These are phyloP conservation scores for Fistularia commersonii DNA, from an alignment of 2,797 vertebrate genomes.

Conservation along the genomic window DNA sequence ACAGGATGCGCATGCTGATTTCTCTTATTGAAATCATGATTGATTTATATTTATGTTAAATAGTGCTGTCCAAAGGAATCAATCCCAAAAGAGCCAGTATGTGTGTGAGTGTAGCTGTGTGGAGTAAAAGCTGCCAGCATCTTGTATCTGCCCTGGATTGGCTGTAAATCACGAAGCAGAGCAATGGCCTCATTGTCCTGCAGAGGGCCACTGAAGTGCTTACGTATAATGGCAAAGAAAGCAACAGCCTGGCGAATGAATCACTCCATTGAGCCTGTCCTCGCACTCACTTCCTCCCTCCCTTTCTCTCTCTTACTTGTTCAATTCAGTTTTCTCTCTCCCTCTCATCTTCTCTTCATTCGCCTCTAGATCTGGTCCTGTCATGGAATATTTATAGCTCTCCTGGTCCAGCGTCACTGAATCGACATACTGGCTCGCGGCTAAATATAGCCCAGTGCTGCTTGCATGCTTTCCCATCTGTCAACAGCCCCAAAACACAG, in stretches of 20 bases:
- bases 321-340: slow-evolving; percentile 44
- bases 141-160: slow-evolving; percentile 61
- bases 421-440: slow-evolving; percentile 70
- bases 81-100: slow-evolving; percentile 37
- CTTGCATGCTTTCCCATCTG: slow-evolving; percentile 72
- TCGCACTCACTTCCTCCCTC: slow-evolving; percentile 55
- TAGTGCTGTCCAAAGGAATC: slow-evolving; percentile 33
- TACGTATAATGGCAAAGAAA: slow-evolving; percentile 68
- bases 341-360: slow-evolving; percentile 48
- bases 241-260: slow-evolving; percentile 69
- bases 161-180: slow-evolving; percentile 64
- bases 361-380: slow-evolving; percentile 67
- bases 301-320: slow-evolving; percentile 39
- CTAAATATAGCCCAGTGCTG: slow-evolving; percentile 74
- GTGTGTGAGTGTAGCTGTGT: slow-evolving; percentile 33
- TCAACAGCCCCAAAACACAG: slow-evolving; percentile 68
- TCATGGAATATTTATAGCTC: slow-evolving; percentile 79
- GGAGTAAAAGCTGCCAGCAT: slow-evolving; percentile 57
- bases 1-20: neutral
- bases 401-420: slow-evolving; percentile 72
- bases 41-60: slow-evolving; percentile 41
- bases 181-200: slow-evolving; percentile 65
- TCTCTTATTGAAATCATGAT: slow-evolving; percentile 23
- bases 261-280: slow-evolving; percentile 69
- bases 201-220: slow-evolving; percentile 65